These are phyloP conservation scores for Oryzias curvinotus DNA, from an alignment of 2,113 vertebrate species.

Conservation along the genomic window DNA sequence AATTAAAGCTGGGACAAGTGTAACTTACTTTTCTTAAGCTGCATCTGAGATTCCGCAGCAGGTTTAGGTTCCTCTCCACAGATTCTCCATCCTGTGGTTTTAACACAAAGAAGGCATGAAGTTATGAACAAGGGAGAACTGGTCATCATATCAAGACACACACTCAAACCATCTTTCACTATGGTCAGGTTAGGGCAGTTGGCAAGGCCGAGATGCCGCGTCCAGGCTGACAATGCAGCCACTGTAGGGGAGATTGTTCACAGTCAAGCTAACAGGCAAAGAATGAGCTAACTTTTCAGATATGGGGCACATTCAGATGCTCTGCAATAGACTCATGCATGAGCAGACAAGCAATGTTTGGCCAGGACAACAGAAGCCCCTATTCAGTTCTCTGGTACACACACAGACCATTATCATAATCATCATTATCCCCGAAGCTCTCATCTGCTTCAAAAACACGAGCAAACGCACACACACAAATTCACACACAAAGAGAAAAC, in stretches of 20 bases:
- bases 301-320: conserved; percentile 56
- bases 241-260: conserved; percentile 57
- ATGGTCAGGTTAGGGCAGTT: conserved; percentile 56
- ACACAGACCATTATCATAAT: conserved; percentile 68
- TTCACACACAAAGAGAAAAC: conserved; percentile 18
- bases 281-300: conserved; percentile 69
- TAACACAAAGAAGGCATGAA: conserved; percentile 37
- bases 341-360: conserved; percentile 71
- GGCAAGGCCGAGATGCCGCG: conserved; percentile 27
- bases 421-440: conserved; percentile 62
- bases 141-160: conserved; percentile 53
- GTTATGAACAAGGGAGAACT: conserved; percentile 37
- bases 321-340: conserved; percentile 70
- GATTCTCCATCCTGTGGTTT: conserved; percentile 56
- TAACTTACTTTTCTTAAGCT: conserved; percentile 55
- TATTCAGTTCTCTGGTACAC: conserved; percentile 63
- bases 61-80: conserved; percentile 28
- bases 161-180: conserved; percentile 42
- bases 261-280: conserved; percentile 62
- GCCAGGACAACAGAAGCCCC: conserved; percentile 68
- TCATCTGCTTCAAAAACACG: conserved; percentile 61
- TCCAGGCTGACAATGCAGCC: conserved; percentile 57
- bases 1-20: neutral
- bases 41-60: conserved; percentile 20
- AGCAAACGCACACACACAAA: conserved; percentile 12